Base-by-base conservation (phyloP, 1,140 invertebrate genomes). In the Drosophila ambigua region DNA sequence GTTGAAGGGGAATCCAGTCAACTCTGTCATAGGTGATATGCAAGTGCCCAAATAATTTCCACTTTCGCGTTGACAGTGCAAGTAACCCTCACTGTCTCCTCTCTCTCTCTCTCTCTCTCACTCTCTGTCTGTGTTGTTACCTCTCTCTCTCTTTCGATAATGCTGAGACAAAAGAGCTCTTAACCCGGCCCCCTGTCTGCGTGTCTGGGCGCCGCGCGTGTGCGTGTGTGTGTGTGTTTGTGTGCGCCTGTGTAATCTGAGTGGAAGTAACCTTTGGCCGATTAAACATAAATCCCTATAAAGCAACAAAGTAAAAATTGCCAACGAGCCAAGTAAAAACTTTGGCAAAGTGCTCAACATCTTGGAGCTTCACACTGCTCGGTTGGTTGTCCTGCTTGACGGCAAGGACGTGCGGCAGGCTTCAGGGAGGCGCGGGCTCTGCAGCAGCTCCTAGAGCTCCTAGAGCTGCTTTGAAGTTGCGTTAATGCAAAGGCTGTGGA, bases 281-380 rank as follows among this genome's bases (percentile, higher is more conserved):
- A 85, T 87, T 85, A 85, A 87, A 87, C 82, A 85, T 85, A 87
- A 85, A 85, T 85, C 82, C 82, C 78, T 78, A 82, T 87, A 82
- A 85, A 79, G 82, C 83, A 87, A 87, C 82, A 85, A 87, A 82
- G 82, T 85, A 85, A 85, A 85, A 85, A 85, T 85, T 85, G 82
- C 82, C 83, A 87, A 85, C 82, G 82, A 87, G 78, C 82, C 83
- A 87, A 87, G 83, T 82, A 85, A 87, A 87, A 85, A 85, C 82
- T 85, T 87, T 81, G 81, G 54, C 81, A 78, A 85, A 85, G 81
- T 85, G 82, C 78, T 85, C 82, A 87, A 69, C 78, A 43, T 81
- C 76, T 72, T 55, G 45, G 44, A 43, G 66, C 51, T 67, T 63
- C 58, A 31, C 72, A 51, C 72, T 55, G 68, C 65, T 72, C 64